These are phyloP conservation scores for Sphyrna mokarran DNA, from an alignment of 2,113 vertebrate species.

Conservation along the genomic window DNA sequence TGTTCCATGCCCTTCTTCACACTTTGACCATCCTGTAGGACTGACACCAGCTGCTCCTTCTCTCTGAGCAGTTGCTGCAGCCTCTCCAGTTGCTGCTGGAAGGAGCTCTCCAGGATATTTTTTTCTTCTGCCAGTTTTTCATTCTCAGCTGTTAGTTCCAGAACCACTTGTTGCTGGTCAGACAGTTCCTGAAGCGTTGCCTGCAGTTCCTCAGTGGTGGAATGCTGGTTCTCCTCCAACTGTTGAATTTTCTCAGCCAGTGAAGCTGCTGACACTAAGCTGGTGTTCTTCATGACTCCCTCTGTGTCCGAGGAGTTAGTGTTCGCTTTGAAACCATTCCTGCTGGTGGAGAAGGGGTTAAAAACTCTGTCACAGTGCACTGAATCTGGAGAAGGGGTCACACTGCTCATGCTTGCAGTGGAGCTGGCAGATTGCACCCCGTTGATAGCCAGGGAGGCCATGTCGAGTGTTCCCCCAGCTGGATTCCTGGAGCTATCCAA, in stretches of 20 bases:
- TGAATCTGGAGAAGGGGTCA: slow-evolving; percentile 73
- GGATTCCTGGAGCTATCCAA: slow-evolving; percentile 45
- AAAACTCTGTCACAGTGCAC: slow-evolving; percentile 82
- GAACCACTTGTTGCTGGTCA: slow-evolving; percentile 90
- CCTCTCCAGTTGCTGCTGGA: slow-evolving; percentile 80
- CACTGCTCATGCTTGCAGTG: slow-evolving; percentile 71
- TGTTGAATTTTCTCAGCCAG: slow-evolving; percentile 82
- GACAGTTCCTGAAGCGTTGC: slow-evolving; percentile 88
- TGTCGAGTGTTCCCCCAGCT: neutral
- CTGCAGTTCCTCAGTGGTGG: slow-evolving; percentile 86
- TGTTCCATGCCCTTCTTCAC: slow-evolving; percentile 44
- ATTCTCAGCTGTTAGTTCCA: slow-evolving; percentile 85
- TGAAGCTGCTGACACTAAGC: slow-evolving; percentile 70
- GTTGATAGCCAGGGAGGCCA: neutral
- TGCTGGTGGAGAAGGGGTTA: slow-evolving; percentile 62
- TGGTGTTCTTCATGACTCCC: slow-evolving; percentile 55
- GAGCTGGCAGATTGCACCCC: slow-evolving; percentile 60
- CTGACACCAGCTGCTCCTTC: slow-evolving; percentile 70
- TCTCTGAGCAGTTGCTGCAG: slow-evolving; percentile 79
- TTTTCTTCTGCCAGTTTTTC: slow-evolving; percentile 84
- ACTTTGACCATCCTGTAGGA: slow-evolving; percentile 58
- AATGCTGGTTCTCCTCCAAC: slow-evolving; percentile 94
- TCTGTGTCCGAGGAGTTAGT: slow-evolving; percentile 47
- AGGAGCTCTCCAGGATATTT: slow-evolving; percentile 76
- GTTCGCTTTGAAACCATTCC: slow-evolving; percentile 56